phyloP scores from a whole-genome alignment of 92 coral and sea anemone species.

The Isaurus tuberculatus region DNA sequence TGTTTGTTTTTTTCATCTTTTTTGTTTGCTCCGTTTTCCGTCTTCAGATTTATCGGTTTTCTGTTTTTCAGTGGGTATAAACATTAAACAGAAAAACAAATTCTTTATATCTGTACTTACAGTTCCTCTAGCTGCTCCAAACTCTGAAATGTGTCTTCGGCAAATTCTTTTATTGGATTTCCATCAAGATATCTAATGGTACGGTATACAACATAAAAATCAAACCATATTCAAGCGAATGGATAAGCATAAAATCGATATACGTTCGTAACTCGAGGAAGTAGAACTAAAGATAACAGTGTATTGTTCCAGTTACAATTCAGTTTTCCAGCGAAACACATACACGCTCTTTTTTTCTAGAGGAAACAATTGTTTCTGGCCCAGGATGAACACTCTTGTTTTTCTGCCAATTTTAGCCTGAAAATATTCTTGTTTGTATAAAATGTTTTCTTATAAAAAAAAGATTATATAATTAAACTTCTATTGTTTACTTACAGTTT shows the following conservation, averaged over 20 bases:
- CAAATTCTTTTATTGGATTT: slow-evolving; percentile 33
- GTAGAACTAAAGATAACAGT: too few relatives aligned
- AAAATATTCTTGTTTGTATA: too few relatives aligned
- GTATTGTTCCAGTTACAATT: too few relatives aligned
- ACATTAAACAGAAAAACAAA: background rate
- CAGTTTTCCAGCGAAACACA: too few relatives aligned
- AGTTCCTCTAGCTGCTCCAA: slow-evolving; percentile 59
- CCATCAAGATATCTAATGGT: slow-evolving; percentile 13
- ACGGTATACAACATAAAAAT: background rate
- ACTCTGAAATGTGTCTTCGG: slow-evolving; percentile 57
- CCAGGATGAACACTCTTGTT: too few relatives aligned
- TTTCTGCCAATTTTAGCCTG: too few relatives aligned
- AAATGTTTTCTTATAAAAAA: too few relatives aligned
- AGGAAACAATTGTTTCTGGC: too few relatives aligned
- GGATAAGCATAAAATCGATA: background rate
- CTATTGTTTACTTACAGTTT: slow-evolving; percentile 66
- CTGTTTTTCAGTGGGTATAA: background rate
- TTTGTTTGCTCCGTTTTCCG: background rate
- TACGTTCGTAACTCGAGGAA: too few relatives aligned
- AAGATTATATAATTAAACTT: too few relatives aligned
- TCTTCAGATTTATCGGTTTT: background rate
- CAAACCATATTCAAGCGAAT: background rate
- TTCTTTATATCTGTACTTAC: slow-evolving; percentile 52
- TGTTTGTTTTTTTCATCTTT: background rate
- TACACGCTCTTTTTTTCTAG: too few relatives aligned